A percentile compares a stretch with the other conserved stretches of the same genome.
Evolutionary conservation across 2,888 invertebrate genomes (phyloP).

Genomic region (Germaria angustata): DNA sequence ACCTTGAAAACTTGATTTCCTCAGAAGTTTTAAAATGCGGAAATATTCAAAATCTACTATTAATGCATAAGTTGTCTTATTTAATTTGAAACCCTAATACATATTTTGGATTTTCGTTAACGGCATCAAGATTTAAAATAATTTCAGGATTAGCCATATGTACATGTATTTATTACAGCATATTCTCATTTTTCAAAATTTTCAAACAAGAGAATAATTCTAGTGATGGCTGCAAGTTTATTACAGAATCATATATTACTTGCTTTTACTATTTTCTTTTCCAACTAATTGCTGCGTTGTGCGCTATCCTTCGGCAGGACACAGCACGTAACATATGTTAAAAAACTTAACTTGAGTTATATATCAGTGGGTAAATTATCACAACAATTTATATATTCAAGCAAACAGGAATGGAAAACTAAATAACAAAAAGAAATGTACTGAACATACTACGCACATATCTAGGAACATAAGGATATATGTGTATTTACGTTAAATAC

Average conservation of each 20-base stretch:
- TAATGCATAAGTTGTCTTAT: too few relatives aligned
- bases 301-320: not conserved
- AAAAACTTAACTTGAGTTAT: slow-evolving; percentile 46
- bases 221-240: slow-evolving; percentile 41
- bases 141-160: not conserved
- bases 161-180: too few relatives aligned
- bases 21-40: too few relatives aligned
- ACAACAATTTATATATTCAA: slow-evolving; percentile 58
- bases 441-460: slow-evolving; percentile 1
- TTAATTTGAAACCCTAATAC: too few relatives aligned
- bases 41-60: too few relatives aligned
- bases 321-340: slow-evolving; percentile 50
- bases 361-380: slow-evolving; percentile 57
- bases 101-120: too few relatives aligned
- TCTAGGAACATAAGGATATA: not conserved
- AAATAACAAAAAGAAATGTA: not conserved
- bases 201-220: not conserved
- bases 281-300: slow-evolving; percentile 53
- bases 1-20: too few relatives aligned
- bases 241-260: slow-evolving; percentile 45
- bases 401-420: not conserved
- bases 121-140: not conserved
- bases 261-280: slow-evolving; percentile 34
- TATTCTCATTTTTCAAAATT: not conserved
- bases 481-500: not conserved